Percentiles rank a stretch among this genome's conserved stretches.
Conservation (phyloP, 1,140 invertebrate genomes). For the Bombus impatiens region DNA sequence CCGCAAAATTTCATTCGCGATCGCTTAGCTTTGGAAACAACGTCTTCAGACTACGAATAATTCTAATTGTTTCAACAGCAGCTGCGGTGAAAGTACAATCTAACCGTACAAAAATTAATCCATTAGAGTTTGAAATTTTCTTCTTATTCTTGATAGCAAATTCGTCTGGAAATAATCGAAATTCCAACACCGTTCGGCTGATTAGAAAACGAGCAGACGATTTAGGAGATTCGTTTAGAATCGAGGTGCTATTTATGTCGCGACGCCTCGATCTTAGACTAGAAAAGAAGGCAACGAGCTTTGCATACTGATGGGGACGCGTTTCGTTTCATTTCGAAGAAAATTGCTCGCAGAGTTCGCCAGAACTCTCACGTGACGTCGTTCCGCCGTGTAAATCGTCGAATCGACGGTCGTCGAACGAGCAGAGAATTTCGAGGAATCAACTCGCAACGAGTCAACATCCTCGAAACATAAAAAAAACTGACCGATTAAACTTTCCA, state of each 20-base stretch:
- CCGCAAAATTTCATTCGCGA: not conserved
- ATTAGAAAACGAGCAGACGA: conserved; percentile 3
- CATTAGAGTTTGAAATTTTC: no score
- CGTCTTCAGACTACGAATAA: not conserved
- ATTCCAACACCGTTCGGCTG: not conserved
- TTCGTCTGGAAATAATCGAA: not conserved
- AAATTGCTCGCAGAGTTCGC: not conserved
- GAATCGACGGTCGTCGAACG: not conserved
- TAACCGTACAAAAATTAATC: not conserved
- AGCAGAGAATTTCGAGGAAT: not conserved
- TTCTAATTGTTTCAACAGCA: not conserved
- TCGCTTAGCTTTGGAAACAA: not conserved
- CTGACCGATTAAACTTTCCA: not conserved
- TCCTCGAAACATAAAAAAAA: not conserved
- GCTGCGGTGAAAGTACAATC: not conserved
- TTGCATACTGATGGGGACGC: not conserved
- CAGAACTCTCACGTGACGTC: not conserved
- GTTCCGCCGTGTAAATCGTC: not conserved
- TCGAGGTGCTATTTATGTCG: not conserved
- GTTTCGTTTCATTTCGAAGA: not conserved
- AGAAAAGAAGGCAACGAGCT: not conserved
- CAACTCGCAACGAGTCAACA: no score
- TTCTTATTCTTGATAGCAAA: not conserved
- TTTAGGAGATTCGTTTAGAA: conserved; percentile 16
- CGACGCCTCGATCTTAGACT: not conserved